phyloP scores from a whole-genome alignment of 2,797 vertebrate genomes.

The Pyrocephalus nanus region DNA sequence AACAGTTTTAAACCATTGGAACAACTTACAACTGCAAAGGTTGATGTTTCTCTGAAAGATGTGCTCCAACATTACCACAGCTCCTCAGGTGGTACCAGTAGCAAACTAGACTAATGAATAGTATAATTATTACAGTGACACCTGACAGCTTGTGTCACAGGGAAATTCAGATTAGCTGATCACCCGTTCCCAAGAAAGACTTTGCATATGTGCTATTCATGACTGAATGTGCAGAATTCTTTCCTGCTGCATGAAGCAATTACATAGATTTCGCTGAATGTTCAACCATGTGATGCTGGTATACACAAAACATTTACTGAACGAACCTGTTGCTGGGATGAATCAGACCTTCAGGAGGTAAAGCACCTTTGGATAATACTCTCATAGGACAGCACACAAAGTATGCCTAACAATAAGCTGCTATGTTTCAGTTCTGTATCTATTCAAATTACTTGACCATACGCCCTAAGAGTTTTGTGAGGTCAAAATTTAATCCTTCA shows the following conservation, averaged over 20 bases:
- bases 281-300: neutral
- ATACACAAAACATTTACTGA: neutral
- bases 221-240: neutral
- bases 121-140: neutral
- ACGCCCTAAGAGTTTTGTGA: neutral
- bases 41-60: neutral
- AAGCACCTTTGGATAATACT: neutral
- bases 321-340: neutral
- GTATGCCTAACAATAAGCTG: neutral
- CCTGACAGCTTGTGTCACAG: neutral
- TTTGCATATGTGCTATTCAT: neutral
- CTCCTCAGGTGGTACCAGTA: neutral
- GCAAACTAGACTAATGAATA: neutral
- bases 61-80: neutral
- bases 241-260: neutral
- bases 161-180: conserved; percentile 6
- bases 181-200: neutral
- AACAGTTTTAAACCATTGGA: neutral
- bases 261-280: neutral
- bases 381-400: neutral
- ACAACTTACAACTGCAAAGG: neutral
- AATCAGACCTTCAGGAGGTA: neutral
- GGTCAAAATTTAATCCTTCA: neutral
- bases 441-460: neutral
- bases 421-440: neutral